Base-by-base conservation (phyloP, 2,113 vertebrate genomes). In the Hydrochoerus hydrochaeris region DNA sequence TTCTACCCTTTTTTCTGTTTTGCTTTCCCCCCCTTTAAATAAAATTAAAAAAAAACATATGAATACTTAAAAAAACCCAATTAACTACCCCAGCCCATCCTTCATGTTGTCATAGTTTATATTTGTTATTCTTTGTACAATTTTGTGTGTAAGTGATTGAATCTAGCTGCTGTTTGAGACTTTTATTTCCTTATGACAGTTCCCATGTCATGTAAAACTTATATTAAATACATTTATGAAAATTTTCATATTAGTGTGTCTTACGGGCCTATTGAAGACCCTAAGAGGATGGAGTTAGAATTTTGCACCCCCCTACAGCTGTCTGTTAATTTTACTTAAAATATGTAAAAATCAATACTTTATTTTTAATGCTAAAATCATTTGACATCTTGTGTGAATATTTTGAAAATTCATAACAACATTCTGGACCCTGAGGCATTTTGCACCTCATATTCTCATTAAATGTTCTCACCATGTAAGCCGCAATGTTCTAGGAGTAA, bases 271-370 rank as follows among this genome's bases (percentile, higher is more conserved):
- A 85, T 62, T 8, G 44, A 16, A 10, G 44, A 54, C 7, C 3
- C 28, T 62, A 81, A 90, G n/a, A 71, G 54, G 35, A 54, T 71
- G 24, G 41, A 63, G 35, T 20, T 60, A n/a, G 16, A 62, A 35
- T 89, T 85, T 84, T 83, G 7, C 22, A 85, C 44, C 22, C 1
- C 3, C 80, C 73, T 73, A 58, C 0, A 58, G 3, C 44, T 78
- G 0, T 65, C 22, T 65, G 84, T 80, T 85, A 12, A 77, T 85
- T 93, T 97, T 95, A 58, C n/a, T 85, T 85, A 82, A 86, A 95
- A 94, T 67, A 41, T n/a, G 11, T 86, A 35, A 65, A 91, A 89
- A 30, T 87, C 0, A 73, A 20, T 1, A 24, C 2, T 71, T 78
- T 85, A 58, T 89, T 30, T 69, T 83, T 82, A 92, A 83, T 30